Evolutionary conservation across 2,113 vertebrate genomes (phyloP).

Genomic region (Hippocampus barbouri): DNA sequence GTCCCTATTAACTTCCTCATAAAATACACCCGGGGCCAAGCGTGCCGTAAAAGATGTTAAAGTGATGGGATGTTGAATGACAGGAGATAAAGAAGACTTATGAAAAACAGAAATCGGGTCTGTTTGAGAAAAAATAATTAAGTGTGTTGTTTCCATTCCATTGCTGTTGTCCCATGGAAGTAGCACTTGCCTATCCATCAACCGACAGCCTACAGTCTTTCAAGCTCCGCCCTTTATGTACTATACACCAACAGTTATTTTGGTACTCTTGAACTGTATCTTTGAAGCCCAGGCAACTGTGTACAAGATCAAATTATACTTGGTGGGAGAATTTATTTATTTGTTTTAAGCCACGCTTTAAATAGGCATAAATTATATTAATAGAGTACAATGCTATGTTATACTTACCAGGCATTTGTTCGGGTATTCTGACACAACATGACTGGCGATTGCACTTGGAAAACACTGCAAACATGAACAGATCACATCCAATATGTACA

Average conservation of each 20-base stretch:
- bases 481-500: constrained; percentile 1
- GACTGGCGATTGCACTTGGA: constrained; percentile 91
- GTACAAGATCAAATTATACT: not conserved
- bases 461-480: constrained; percentile 79
- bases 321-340: not conserved
- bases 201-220: too few relatives aligned
- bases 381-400: not conserved
- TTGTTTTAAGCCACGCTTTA: not conserved
- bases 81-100: not conserved
- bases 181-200: not conserved
- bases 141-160: not conserved
- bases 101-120: too few relatives aligned
- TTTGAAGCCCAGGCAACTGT: not conserved
- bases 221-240: not conserved
- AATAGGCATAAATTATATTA: not conserved
- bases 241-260: not conserved
- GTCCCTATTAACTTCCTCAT: not conserved
- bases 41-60: not conserved
- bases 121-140: too few relatives aligned
- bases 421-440: constrained; percentile 93
- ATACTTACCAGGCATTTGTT: constrained; percentile 89
- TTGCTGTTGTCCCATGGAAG: too few relatives aligned
- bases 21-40: not conserved
- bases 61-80: not conserved
- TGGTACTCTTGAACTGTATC: not conserved